Percentiles rank a stretch among this genome's conserved stretches.
Conservation (phyloP, 2,113 vertebrate species). For the Cephalopterus ornatus region DNA sequence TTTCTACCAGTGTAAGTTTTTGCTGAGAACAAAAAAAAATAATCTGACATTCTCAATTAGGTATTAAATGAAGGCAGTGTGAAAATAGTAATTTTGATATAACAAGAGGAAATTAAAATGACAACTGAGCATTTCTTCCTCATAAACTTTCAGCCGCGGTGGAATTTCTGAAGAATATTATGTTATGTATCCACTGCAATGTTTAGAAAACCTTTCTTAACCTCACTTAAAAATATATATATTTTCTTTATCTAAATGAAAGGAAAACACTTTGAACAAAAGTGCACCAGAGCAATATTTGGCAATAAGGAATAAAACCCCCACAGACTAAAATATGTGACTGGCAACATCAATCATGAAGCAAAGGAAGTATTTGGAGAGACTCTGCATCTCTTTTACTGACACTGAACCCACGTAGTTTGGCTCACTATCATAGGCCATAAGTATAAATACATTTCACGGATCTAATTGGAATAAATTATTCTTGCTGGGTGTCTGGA, state of each 20-base stretch:
- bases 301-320: background rate
- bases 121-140: background rate
- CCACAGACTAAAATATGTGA: background rate
- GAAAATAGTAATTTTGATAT: background rate
- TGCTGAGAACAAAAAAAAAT: background rate
- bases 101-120: background rate
- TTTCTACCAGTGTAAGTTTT: background rate
- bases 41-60: background rate
- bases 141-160: background rate
- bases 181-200: background rate
- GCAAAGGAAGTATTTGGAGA: background rate
- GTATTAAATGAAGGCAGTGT: background rate
- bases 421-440: background rate
- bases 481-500: background rate
- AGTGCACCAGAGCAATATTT: background rate
- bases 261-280: background rate
- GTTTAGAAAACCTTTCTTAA: background rate
- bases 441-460: background rate
- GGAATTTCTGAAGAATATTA: background rate
- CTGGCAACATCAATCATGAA: background rate
- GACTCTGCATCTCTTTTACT: background rate
- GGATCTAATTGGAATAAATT: background rate
- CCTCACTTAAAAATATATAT: background rate
- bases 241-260: background rate
- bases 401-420: background rate